Conservation (phyloP, 2,888 invertebrate genomes). For the Agapostemon virescens region DNA sequence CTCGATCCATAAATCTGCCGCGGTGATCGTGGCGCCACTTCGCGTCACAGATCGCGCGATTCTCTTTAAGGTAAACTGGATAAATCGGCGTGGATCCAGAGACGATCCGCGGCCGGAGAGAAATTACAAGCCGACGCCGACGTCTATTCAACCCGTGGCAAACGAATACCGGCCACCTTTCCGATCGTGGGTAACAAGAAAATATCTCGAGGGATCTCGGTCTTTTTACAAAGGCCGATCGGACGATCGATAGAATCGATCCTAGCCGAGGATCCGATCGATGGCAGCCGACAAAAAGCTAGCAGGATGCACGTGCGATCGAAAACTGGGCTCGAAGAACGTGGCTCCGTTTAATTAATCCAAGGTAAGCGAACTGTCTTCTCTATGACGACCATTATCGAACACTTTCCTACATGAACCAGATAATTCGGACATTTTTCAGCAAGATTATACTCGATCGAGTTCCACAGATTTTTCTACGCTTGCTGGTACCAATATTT, state of each 20-base stretch:
- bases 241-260: conserved; percentile 1
- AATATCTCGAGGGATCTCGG: conserved; percentile 17
- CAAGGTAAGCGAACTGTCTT: background rate
- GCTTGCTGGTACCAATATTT: no score
- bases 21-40: conserved; percentile 56
- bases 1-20: conserved; percentile 56
- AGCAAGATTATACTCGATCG: background rate
- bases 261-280: background rate
- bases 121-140: conserved; percentile 53
- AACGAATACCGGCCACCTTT: conserved; percentile 30
- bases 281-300: background rate
- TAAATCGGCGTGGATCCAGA: conserved; percentile 35
- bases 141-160: conserved; percentile 29
- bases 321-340: background rate
- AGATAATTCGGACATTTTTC: background rate
- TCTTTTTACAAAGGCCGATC: background rate
- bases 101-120: conserved; percentile 16
- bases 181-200: conserved; percentile 26
- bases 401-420: background rate
- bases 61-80: conserved; percentile 56
- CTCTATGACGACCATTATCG: background rate
- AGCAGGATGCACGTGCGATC: background rate
- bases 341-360: background rate
- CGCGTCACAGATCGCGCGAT: conserved; percentile 56
- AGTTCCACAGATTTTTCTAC: no score